phyloP scores from a whole-genome alignment of 2,113 vertebrate genomes.

The Forbesichthys agassizii region DNA sequence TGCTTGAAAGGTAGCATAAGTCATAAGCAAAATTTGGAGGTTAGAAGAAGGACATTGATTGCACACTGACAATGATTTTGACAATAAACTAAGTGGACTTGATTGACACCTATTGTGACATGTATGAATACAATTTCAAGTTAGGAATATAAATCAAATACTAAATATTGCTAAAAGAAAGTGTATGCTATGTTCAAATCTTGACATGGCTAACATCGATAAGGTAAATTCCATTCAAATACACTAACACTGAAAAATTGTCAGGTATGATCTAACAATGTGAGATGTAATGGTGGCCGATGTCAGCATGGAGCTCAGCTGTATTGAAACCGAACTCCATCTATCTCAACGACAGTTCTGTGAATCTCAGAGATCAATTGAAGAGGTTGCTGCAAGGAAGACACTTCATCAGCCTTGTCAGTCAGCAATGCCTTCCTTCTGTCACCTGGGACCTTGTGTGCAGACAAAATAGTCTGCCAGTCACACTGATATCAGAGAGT shows the following conservation, averaged over 20 bases:
- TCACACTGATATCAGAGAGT: constrained; percentile 8
- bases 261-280: constrained; percentile 10
- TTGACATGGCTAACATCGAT: not conserved
- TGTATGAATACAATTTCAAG: constrained; percentile 2
- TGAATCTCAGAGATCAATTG: constrained; percentile 39
- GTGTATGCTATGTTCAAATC: not conserved
- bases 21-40: too few species aligned
- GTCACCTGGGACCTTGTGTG: constrained; percentile 36
- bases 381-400: constrained; percentile 15
- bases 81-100: constrained; percentile 33
- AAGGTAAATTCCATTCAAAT: constrained; percentile 9
- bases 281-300: constrained; percentile 2
- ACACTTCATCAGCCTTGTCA: constrained; percentile 28
- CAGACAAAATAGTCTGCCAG: constrained; percentile 27
- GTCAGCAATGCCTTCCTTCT: constrained; percentile 9
- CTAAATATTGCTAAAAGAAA: not conserved
- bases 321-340: constrained; percentile 26
- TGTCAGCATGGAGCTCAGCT: constrained; percentile 9
- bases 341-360: constrained; percentile 24
- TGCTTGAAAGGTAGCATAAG: too few species aligned
- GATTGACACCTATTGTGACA: constrained; percentile 15
- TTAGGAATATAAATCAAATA: not conserved
- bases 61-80: not conserved
- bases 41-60: too few species aligned
- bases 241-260: constrained; percentile 4